Evolutionary conservation across 2,797 vertebrate species (phyloP), one percentile per base, ranked within the genome.

Genomic region (Cirrhinus molitorella): DNA sequence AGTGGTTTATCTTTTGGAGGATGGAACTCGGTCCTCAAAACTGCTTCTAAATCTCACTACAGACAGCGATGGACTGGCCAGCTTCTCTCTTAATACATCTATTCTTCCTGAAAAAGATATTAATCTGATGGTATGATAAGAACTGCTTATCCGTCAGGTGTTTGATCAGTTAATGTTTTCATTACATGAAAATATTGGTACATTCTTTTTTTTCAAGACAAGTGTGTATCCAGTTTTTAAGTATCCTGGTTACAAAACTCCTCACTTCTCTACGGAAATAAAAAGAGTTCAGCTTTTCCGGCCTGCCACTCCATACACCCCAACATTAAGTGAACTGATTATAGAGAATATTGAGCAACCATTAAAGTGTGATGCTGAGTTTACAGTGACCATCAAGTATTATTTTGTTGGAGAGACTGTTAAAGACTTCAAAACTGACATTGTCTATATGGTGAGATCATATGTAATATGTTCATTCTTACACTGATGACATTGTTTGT

Each of bases 391-490:
- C n/a, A 82, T 94, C 66, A 51, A 84, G 2, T 94, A 93, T 87
- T 83, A 88, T 4, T 37, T 94, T 5, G 83, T 88, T 31, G 89
- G 90, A 72, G 93, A 94, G 77, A 81, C 53, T 0, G 8, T 53
- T 47, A 14, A 71, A 71, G 23, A 11, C 9, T 88, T 82, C 23
- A 57, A 47, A 0, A 73, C 88, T n/a, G 86, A 91, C 75, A 5
- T 95, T 23, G 83, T 92, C n/a, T 93, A 91, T 85, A 85, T 92
- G 89, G 94, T 95, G 72, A 91, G 93, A 92, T 55, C 28, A 49
- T 57, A 5, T 37, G 11, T 53, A 65, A 13, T 28, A 28, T n/a
- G n/a, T 71, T 0, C n/a, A n/a, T n/a, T n/a, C n/a, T n/a, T n/a
- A n/a, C n/a, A n/a, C n/a, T n/a, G n/a, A n/a, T n/a, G n/a, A n/a